Percentiles rank a stretch among this genome's conserved stretches.
These are phyloP conservation scores for Cephus nigrinus DNA, from an alignment of 2,888 invertebrate species.

Conservation along the genomic window DNA sequence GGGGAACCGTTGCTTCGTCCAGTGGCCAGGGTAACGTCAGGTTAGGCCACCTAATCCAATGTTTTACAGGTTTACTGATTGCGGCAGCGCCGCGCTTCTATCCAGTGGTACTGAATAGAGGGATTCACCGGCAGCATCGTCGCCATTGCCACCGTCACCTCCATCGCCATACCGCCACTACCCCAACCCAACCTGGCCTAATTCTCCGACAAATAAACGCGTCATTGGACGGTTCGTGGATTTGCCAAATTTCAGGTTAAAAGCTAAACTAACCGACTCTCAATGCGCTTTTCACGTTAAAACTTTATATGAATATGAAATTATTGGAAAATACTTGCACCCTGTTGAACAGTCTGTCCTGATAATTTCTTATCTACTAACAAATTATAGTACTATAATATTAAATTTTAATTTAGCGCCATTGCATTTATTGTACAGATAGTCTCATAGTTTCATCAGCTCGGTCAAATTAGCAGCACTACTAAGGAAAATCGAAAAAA, in stretches of 20 bases:
- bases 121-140: not conserved
- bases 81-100: conserved; percentile 39
- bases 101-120: conserved; percentile 12
- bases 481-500: no score
- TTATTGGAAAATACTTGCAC: not conserved
- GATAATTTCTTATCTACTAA: no score
- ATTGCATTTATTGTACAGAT: no score
- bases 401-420: no score
- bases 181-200: conserved; percentile 35
- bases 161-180: conserved; percentile 8
- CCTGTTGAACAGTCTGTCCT: no score
- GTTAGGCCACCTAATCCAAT: conserved; percentile 55
- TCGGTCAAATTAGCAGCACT: no score
- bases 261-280: not conserved
- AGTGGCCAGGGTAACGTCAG: conserved; percentile 35
- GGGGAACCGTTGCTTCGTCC: conserved; percentile 39
- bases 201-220: conserved; percentile 55
- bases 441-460: no score
- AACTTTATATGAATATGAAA: not conserved
- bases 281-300: not conserved
- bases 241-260: conserved; percentile 39
- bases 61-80: conserved; percentile 59
- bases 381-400: no score
- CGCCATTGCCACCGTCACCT: conserved; percentile 14
- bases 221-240: conserved; percentile 53